Conservation (phyloP, 2,888 invertebrate species). For the Nomada hirtipes region DNA sequence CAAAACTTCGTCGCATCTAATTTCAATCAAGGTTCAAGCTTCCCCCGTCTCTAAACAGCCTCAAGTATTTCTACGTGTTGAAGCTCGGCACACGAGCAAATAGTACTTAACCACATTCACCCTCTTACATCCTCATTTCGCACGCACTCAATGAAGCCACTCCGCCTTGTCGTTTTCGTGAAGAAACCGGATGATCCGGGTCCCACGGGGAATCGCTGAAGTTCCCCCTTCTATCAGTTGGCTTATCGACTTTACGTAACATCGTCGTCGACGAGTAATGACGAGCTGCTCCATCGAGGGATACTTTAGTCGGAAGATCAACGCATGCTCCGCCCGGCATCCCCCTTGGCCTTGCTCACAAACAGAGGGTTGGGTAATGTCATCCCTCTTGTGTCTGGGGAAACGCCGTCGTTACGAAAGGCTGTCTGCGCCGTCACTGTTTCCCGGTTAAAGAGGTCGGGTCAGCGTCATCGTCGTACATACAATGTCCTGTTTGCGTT, state of each 20-base stretch:
- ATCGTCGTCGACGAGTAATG: conserved; percentile 62
- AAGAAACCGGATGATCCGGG: conserved; percentile 29
- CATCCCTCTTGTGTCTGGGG: conserved; percentile 14
- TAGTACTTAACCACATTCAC: conserved; percentile 30
- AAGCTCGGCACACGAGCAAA: conserved; percentile 40
- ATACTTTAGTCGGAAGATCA: conserved; percentile 56
- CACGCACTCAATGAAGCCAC: conserved; percentile 15
- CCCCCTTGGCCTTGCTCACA: neutral
- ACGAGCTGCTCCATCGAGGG: conserved; percentile 67
- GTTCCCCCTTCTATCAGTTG: conserved; percentile 1
- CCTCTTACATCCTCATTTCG: conserved; percentile 26
- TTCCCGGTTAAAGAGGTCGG: conserved; percentile 55
- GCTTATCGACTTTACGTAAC: conserved; percentile 68
- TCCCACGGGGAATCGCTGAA: conserved; percentile 17
- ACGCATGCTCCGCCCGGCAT: neutral
- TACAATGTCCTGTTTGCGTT: conserved; percentile 79
- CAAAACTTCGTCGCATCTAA: conserved; percentile 35
- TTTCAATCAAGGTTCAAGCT: conserved; percentile 63
- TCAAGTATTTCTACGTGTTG: conserved; percentile 40
- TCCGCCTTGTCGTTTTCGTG: neutral
- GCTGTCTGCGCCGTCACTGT: conserved; percentile 52
- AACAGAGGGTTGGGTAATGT: conserved; percentile 17
- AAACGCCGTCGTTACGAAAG: conserved; percentile 30
- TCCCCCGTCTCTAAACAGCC: neutral
- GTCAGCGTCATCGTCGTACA: conserved; percentile 63